Conservation (phyloP, 1,140 invertebrate species). For the Orchestia grillus region DNA sequence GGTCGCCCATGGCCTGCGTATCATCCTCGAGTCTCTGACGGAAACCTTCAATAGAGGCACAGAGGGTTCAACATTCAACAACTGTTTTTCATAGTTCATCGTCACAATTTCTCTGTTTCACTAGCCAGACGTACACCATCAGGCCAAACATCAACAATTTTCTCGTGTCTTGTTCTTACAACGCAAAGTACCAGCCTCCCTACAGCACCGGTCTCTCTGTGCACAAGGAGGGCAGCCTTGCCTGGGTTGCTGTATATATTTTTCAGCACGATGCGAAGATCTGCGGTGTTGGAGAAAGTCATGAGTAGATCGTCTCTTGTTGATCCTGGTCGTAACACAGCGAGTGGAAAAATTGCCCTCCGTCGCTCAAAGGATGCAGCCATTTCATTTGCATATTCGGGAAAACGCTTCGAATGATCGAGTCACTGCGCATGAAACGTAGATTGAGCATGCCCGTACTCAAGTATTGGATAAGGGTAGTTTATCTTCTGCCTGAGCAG, state of each 20-base stretch:
- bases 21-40: too few relatives aligned
- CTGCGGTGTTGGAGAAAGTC: neutral
- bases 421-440: neutral
- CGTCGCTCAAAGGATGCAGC: neutral
- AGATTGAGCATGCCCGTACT: neutral
- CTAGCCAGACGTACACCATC: neutral
- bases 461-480: neutral
- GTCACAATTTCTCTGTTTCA: neutral
- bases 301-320: constrained; percentile 7
- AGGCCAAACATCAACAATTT: neutral
- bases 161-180: neutral
- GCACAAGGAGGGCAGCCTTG: neutral
- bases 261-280: neutral
- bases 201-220: neutral
- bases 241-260: neutral
- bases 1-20: too few relatives aligned
- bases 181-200: neutral
- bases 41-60: too few relatives aligned
- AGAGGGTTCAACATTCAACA: too few relatives aligned
- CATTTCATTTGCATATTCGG: constrained; percentile 1
- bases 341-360: neutral
- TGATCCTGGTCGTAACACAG: neutral
- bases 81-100: neutral
- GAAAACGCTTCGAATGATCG: neutral
- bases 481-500: neutral